A percentile compares a stretch with the other conserved stretches of the same genome.
These are phyloP conservation scores for Amiota communis DNA, from an alignment of 2,888 invertebrate species.

Conservation along the genomic window DNA sequence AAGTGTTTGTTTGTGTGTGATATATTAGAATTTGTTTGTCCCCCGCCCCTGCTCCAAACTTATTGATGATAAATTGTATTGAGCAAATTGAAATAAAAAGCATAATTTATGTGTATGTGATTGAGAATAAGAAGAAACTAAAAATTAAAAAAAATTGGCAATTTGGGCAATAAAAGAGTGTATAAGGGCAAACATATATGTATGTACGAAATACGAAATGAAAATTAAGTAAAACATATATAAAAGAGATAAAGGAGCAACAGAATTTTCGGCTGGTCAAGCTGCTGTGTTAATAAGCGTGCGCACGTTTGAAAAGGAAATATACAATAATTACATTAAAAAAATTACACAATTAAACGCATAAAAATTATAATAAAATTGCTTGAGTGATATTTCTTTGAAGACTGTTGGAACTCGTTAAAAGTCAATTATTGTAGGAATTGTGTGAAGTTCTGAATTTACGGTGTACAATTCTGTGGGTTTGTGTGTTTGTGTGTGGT, in stretches of 20 bases:
- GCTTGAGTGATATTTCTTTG: not conserved
- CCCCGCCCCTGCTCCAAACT: not conserved
- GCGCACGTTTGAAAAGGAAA: too few relatives aligned
- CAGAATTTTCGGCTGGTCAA: too few relatives aligned
- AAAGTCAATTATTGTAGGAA: not conserved
- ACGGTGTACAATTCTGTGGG: not conserved
- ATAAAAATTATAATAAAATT: not conserved
- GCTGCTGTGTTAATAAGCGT: too few relatives aligned
- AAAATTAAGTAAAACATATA: not conserved
- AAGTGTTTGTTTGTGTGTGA: constrained; percentile 13
- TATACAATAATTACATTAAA: too few relatives aligned
- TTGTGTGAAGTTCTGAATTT: constrained; percentile 10
- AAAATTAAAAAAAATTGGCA: not conserved
- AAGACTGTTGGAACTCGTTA: not conserved
- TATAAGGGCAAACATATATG: not conserved
- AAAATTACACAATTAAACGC: not conserved
- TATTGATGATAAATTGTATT: too few relatives aligned
- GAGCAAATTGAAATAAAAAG: not conserved
- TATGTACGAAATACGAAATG: not conserved
- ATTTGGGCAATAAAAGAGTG: not conserved
- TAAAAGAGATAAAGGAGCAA: too few relatives aligned
- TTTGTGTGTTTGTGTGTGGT: not conserved
- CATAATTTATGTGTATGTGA: not conserved
- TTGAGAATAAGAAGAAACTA: constrained; percentile 4
- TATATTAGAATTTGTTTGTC: constrained; percentile 16